Evolutionary conservation across 2,797 vertebrate species (phyloP).

Genomic region (Parotocinclus haroldoi): DNA sequence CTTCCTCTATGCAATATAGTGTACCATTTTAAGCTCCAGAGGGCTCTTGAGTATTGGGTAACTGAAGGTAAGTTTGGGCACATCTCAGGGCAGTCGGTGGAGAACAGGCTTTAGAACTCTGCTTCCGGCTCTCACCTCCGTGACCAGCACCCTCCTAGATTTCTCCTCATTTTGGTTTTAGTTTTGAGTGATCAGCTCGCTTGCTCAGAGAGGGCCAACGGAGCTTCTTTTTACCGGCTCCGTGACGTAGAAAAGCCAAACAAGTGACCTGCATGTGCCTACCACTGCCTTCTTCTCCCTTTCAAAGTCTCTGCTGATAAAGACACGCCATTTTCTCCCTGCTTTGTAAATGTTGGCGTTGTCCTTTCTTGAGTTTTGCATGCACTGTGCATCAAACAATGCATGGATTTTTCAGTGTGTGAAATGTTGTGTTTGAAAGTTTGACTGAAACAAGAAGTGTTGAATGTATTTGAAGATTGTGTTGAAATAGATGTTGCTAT

Average conservation of each 20-base stretch:
- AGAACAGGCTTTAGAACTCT: conserved; percentile 43
- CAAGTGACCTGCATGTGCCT: conserved; percentile 39
- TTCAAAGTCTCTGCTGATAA: conserved; percentile 19
- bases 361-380: conserved; percentile 50
- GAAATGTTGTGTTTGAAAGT: conserved; percentile 38
- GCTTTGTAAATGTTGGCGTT: conserved; percentile 49
- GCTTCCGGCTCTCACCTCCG: conserved; percentile 23
- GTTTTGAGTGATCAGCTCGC: conserved; percentile 17
- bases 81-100: conserved; percentile 30
- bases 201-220: conserved; percentile 2
- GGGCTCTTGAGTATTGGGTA: not conserved
- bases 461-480: conserved; percentile 65
- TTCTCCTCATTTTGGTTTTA: conserved; percentile 21
- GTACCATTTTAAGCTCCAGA: not conserved
- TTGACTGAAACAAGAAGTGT: conserved; percentile 62
- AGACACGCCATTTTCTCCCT: conserved; percentile 44
- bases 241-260: conserved; percentile 26
- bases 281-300: conserved; percentile 14
- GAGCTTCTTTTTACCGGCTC: conserved; percentile 27
- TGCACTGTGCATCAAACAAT: conserved; percentile 47
- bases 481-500: conserved; percentile 66
- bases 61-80: conserved; percentile 31
- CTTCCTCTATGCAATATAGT: conserved; percentile 2
- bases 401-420: conserved; percentile 57
- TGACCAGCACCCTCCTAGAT: conserved; percentile 36